Base-by-base conservation (phyloP, 2,113 vertebrate species). In the Serinus canaria region DNA sequence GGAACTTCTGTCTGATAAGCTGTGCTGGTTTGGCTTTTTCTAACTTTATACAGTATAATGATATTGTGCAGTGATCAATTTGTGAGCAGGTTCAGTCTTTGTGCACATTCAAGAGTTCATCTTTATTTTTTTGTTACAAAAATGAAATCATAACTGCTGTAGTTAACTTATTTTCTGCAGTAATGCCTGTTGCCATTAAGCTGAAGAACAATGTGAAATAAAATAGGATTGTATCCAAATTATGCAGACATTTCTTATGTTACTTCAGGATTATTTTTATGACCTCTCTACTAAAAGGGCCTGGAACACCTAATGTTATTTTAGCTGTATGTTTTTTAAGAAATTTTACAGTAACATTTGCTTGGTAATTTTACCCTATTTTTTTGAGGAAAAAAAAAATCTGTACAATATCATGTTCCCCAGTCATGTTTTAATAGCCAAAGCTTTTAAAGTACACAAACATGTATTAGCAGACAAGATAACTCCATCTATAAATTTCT, bases 301-400 rank as follows among this genome's bases (percentile, higher is more conserved):
- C 33, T 94, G 85, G 69, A 92, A 95, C 70, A 89, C 87, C 49
- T 89, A 90, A 66, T 7, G 7, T 62, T 91, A 75, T 85, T 95
- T 95, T 94, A 92, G 86, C 62, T 52, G 49, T 68, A 82, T 81
- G n/a, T 92, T 95, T 90, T 17, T 92, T 95, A 22, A 79, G 95
- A 52, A 10, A 86, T 22, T 50, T 37, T 14, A 55, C 8, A 7
- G 31, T 44, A 60, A 25, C 35, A 16, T 28, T 72, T 83, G 21
- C 30, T 80, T 90, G 72, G 39, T 60, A 55, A 21, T 80, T 66
- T 35, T 30, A 53, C 23, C 80, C 39, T 69, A 1, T 70, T 70
- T 77, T 89, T 79, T 35, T 62, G 25, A 44, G 10, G 2, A 50
- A 64, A 87, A 89, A 76, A 79, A 35, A 83, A 55, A 90, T 92